Base-by-base conservation (phyloP, 2,113 vertebrate genomes). In the Hiodon alosoides region DNA sequence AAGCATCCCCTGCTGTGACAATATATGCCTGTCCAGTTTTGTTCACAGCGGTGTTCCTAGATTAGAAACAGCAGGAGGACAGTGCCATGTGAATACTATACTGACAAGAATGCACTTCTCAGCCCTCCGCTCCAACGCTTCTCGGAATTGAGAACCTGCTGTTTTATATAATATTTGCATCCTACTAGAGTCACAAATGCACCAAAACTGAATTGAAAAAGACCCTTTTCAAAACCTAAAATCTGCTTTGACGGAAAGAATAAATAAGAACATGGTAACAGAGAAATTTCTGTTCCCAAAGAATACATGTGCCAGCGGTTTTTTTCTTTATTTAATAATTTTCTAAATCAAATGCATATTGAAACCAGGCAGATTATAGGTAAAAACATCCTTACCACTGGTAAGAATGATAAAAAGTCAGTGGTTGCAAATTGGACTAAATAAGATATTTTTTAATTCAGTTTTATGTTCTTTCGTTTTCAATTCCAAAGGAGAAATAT, bases 1-100 rank as follows among this genome's bases (percentile, higher is more conserved):
- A 94, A 93, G 93, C 91, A 87, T 92, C 89, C 91, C 95, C 95
- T 85, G 94, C 95, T 94, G 96, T 82, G 95, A 93, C 94, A 93
- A 94, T 96, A 96, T 98, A 98, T 96, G 95, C 94, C 92, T 96
- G 94, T 96, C 94, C 95, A 90, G 95, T 95, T 95, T 94, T 92
- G 87, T 95, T 96, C 95, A 93, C 94, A 95, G 94, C 95, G 92
- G 94, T 90, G 84, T 89, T 89, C 90, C 91, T 94, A 97, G 96
- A 98, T 97, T 98, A 98, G 94, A 97, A 95, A 95, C 95, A 96
- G 95, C 94, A 81, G 94, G 96, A 93, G 92, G 88, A 91, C 90
- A 76, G 76, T 89, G 87, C 88, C 92, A 91, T 91, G 88, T 87
- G 92, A 95, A 93, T 93, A 94, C 94, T 95, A 93, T 91, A 91